Base-by-base conservation (phyloP, 2,113 vertebrate genomes). In the Toxostoma redivivum region DNA sequence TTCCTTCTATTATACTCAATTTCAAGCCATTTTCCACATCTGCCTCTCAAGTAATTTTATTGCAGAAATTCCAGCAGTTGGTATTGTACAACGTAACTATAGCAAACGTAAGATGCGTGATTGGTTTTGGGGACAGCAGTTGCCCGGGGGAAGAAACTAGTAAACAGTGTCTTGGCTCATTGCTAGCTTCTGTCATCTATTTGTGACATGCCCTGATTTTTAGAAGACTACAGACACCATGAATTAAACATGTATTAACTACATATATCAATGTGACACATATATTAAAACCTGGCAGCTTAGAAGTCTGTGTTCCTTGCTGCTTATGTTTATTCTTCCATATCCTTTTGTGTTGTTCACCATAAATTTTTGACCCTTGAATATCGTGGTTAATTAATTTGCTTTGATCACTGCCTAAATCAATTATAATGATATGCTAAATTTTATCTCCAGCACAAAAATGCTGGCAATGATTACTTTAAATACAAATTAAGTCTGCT, bases 401-500 rank as follows among this genome's bases (percentile, higher is more conserved):
- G 50, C 81, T 92, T 94, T 96, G 83, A 85, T 86, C 50, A 38
- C 51, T 76, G 45, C 40, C 81, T 91, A 83, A 87, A 73, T 94
- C 92, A 93, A 77, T 94, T 92, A 81, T 35, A 90, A 85, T 69
- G 72, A 58, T 74, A 78, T 38, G 40, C 44, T 90, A 37, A 81
- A 83, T 83, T 92, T 91, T 93, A 62, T 77, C 37, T 44, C 28
- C 42, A 35, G 42, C 44, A 64, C 44, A 86, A 91, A 90, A 81
- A 70, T 44, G 9, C 44, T 77, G 40, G 81, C 62, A 81, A 57
- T 23, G 14, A 44, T 95, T 93, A 30, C 56, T 94, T 86, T 86
- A 89, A 85, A 94, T 92, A 88, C 74, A 95, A 95, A 95, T 87
- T n/a, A 88, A 88, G 53, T 70, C 89, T 76, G 31, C 69, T 92